These are phyloP conservation scores for Geococcyx californianus DNA, from an alignment of 2,113 vertebrate species.

Conservation along the genomic window DNA sequence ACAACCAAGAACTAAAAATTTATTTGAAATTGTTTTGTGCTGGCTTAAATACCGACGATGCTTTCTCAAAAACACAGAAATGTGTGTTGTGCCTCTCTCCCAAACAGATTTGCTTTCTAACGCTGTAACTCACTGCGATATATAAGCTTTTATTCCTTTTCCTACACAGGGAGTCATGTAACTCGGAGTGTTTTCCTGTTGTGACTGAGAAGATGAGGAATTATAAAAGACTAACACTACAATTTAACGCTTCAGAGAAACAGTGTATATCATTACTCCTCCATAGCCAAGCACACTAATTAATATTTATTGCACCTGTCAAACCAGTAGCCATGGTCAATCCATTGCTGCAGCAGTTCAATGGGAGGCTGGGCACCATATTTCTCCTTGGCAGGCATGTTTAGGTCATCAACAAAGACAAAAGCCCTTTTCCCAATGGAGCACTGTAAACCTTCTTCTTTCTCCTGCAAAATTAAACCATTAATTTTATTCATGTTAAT, in stretches of 20 bases:
- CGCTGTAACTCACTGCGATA: slow-evolving; percentile 60
- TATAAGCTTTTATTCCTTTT: slow-evolving; percentile 72
- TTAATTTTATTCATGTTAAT: slow-evolving; percentile 78
- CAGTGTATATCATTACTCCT: slow-evolving; percentile 82
- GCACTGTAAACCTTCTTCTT: slow-evolving; percentile 68
- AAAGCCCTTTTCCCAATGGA: slow-evolving; percentile 72
- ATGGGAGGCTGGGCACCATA: slow-evolving; percentile 80
- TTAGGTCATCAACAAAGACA: slow-evolving; percentile 85
- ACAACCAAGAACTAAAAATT: slow-evolving; percentile 34
- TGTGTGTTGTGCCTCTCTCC: not conserved
- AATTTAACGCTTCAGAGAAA: slow-evolving; percentile 86
- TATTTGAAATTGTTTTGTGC: slow-evolving; percentile 29
- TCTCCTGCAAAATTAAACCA: slow-evolving; percentile 78
- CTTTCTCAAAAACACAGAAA: slow-evolving; percentile 31
- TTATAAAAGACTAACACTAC: slow-evolving; percentile 83
- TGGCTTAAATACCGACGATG: slow-evolving; percentile 30
- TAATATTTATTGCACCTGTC: slow-evolving; percentile 90
- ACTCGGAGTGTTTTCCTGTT: slow-evolving; percentile 76
- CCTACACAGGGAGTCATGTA: slow-evolving; percentile 61
- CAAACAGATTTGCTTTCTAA: slow-evolving; percentile 1
- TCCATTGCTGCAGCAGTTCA: slow-evolving; percentile 83
- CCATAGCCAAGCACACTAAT: slow-evolving; percentile 83
- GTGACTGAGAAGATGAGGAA: slow-evolving; percentile 80
- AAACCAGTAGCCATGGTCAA: slow-evolving; percentile 79
- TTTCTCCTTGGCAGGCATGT: slow-evolving; percentile 83